These are phyloP conservation scores for Artemia franciscana DNA, from an alignment of 1,140 invertebrate genomes.

Conservation along the genomic window DNA sequence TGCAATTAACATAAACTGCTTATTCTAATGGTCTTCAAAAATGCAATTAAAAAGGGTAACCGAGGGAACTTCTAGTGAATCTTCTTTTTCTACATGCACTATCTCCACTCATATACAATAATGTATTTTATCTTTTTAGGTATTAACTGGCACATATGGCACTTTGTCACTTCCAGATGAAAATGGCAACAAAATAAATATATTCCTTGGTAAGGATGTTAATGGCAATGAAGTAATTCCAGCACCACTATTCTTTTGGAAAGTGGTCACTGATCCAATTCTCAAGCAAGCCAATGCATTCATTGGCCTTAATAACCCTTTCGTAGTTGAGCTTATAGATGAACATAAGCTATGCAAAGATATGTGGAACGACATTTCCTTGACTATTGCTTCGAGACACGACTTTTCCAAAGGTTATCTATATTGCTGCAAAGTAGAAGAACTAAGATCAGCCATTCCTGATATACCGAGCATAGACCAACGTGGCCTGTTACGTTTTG, in stretches of 20 bases:
- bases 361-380: background rate
- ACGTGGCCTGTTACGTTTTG: conserved; percentile 1
- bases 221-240: conserved; percentile 8
- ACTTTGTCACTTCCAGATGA: conserved; percentile 6
- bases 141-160: conserved; percentile 7
- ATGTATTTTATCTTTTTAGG: background rate
- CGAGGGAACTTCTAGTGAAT: too few species aligned
- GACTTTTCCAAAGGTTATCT: conserved; percentile 31
- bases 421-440: conserved; percentile 28
- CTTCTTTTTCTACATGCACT: too few species aligned
- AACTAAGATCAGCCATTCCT: conserved; percentile 2
- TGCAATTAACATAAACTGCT: too few species aligned
- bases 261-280: conserved; percentile 11
- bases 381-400: conserved; percentile 10
- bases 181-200: conserved; percentile 2
- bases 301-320: conserved; percentile 10
- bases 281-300: conserved; percentile 10
- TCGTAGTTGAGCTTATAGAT: background rate
- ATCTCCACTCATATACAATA: too few species aligned
- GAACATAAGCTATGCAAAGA: background rate
- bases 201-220: conserved; percentile 5
- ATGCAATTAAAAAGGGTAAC: too few species aligned
- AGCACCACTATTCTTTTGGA: conserved; percentile 12
- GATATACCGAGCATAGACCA: conserved; percentile 4
- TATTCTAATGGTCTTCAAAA: too few species aligned